Conservation (phyloP, 2,888 invertebrate species). For the Busseola fusca region DNA sequence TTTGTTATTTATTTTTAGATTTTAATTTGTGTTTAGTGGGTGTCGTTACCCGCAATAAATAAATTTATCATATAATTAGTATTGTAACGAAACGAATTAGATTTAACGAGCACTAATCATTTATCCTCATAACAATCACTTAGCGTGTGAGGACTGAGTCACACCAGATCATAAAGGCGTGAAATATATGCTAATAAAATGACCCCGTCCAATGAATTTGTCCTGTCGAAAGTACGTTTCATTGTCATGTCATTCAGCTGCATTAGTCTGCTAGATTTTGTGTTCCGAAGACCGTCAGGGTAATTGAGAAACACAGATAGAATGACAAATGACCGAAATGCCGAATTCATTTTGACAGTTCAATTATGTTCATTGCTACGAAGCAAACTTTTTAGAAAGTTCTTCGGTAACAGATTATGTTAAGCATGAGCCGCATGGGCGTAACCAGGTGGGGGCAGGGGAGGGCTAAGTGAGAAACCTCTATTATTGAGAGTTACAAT, state of each 20-base stretch:
- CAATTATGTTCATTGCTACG: background rate
- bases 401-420: background rate
- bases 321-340: background rate
- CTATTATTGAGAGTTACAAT: no score
- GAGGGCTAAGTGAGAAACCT: no score
- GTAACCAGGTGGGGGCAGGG: no score
- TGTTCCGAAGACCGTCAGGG: background rate
- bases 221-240: background rate
- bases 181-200: constrained; percentile 9
- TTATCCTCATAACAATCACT: constrained; percentile 23
- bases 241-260: background rate
- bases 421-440: background rate
- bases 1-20: background rate
- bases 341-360: background rate
- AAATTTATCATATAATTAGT: no score
- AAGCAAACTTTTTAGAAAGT: no score
- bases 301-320: background rate
- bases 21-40: no score
- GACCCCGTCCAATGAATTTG: constrained; percentile 1
- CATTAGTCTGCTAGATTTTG: background rate
- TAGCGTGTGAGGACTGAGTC: constrained; percentile 8
- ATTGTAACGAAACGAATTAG: constrained; percentile 21
- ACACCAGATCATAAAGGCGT: background rate
- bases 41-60: no score
- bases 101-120: constrained; percentile 33